A percentile compares a stretch with the other conserved stretches of the same genome.
Conservation (phyloP, 2,888 invertebrate species). For the Eupsilia transversa region DNA sequence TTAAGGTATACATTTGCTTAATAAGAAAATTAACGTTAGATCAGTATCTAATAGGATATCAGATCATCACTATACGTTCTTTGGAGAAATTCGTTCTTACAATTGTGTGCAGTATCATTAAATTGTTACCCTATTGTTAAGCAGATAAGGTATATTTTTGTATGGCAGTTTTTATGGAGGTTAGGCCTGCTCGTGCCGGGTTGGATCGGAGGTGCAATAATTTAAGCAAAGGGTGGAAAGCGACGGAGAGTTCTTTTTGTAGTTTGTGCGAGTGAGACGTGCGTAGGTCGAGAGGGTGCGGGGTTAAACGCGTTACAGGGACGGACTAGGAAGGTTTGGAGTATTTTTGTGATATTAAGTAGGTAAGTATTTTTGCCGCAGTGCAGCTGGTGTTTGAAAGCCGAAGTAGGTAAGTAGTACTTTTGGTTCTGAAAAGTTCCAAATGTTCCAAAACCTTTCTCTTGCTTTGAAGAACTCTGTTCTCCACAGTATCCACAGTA, state of each 20-base stretch:
- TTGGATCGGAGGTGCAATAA: constrained; percentile 87
- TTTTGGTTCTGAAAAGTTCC: too few species aligned
- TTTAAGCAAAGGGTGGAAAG: constrained; percentile 90
- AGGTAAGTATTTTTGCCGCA: constrained; percentile 17
- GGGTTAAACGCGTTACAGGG: constrained; percentile 86
- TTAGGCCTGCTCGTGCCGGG: constrained; percentile 75
- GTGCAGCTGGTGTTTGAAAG: constrained; percentile 4
- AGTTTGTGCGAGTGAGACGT: constrained; percentile 91
- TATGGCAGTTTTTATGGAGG: constrained; percentile 61
- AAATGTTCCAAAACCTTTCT: not conserved
- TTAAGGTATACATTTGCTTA: constrained; percentile 67
- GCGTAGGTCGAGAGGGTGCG: constrained; percentile 89
- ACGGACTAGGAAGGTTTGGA: constrained; percentile 62
- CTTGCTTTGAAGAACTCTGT: too few species aligned
- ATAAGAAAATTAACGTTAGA: constrained; percentile 75
- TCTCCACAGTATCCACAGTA: not conserved
- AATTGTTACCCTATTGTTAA: constrained; percentile 60
- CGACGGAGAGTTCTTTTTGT: constrained; percentile 90
- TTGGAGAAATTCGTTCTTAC: constrained; percentile 83
- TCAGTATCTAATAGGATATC: constrained; percentile 82
- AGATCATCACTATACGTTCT: constrained; percentile 82
- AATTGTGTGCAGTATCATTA: constrained; percentile 50
- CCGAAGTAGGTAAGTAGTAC: not conserved
- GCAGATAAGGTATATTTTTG: constrained; percentile 71
- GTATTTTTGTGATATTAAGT: not conserved